Base-by-base conservation (phyloP, 2,797 vertebrate genomes). In the Enteromius fasciolatus region DNA sequence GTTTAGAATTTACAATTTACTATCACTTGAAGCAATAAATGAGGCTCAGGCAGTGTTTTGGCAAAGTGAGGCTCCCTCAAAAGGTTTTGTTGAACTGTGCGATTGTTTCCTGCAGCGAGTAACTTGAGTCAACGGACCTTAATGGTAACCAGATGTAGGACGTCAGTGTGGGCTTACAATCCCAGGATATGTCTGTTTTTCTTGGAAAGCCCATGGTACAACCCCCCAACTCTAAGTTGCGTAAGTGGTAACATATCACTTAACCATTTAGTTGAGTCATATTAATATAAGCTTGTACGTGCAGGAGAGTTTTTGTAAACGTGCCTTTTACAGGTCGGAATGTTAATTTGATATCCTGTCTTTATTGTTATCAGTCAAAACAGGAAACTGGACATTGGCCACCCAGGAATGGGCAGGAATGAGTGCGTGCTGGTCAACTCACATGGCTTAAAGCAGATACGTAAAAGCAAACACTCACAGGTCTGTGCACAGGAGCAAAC, bases 71-170 rank as follows among this genome's bases (percentile, higher is more conserved):
- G 50, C 67, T 64, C 67, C 31, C 4, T 36, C 33, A 54, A 66
- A 84, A 86, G 70, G 54, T 39, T 72, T 6, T 3, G 70, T 61
- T 73, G 20, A 83, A 46, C 61, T 80, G 76, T 69, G 61, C 66
- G 70, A 69, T 86, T 84, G 84, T 88, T 80, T 82, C 85, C 76
- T 84, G 54, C 61, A 23, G 80, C 18, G 41, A 85, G 75, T 59
- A 84, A 87, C 78, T 85, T 57, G 69, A 87, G 78, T 68, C 83
- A 36, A n/a, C 33, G 67, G 17, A 79, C 36, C 78, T 86, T 91
- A 89, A 95, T 94, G 87, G 87, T 88, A 94, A 94, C 87, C 94
- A 95, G 93, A 94, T 94, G 78, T 68, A 84, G 80, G 76, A 90
- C 39, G 87, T 87, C 87, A 70, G 39, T 57, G 82, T 83, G 89